Percentiles rank a stretch among this genome's conserved stretches.
phyloP scores from a whole-genome alignment of 2,113 vertebrate species.

The Apaloderma vittatum region DNA sequence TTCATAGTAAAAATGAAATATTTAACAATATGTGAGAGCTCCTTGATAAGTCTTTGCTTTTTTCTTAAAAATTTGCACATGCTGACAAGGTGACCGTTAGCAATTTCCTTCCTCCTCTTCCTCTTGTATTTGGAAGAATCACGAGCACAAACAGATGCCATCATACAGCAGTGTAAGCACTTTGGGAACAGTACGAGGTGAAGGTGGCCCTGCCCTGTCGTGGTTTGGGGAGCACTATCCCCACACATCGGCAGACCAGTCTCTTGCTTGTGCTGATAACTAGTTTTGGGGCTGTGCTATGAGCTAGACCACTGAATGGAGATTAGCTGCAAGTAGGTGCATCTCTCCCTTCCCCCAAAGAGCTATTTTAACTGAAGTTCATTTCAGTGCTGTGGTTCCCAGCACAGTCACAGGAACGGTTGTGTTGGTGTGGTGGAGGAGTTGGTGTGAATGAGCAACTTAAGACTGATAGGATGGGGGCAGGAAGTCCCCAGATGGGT shows the following conservation, averaged over 20 bases:
- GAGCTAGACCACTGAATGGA: background rate
- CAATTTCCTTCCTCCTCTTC: background rate
- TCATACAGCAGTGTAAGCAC: background rate
- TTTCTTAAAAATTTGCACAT: background rate
- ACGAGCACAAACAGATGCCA: background rate
- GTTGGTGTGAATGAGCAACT: background rate
- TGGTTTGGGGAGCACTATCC: background rate
- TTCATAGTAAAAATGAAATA: constrained; percentile 9
- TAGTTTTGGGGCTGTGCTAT: background rate
- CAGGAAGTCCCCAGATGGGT: background rate
- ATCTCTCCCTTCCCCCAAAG: background rate
- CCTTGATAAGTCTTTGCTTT: background rate
- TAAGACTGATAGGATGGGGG: background rate
- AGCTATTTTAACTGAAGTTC: background rate
- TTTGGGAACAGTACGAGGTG: background rate
- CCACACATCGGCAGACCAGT: background rate
- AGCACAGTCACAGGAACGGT: accelerated
- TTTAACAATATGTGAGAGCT: background rate
- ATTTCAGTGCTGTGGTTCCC: background rate
- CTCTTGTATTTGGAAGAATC: background rate
- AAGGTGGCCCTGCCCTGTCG: background rate
- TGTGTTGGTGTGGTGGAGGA: background rate
- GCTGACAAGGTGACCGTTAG: background rate
- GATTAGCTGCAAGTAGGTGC: background rate
- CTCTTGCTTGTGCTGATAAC: background rate